phyloP scores from a whole-genome alignment of 1,140 invertebrate genomes.

The Rhyzopertha dominica region DNA sequence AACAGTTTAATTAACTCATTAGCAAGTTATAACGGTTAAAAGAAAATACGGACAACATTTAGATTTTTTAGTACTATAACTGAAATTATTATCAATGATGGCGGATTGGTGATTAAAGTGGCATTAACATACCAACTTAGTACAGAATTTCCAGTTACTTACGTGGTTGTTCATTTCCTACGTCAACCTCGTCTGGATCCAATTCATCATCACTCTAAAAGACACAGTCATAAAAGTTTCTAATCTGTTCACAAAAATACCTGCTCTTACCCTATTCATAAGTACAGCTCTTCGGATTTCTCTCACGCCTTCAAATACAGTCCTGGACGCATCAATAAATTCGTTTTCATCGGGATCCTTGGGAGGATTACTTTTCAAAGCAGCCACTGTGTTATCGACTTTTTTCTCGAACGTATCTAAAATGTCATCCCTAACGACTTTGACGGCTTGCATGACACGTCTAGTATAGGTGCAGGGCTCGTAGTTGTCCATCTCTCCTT shows the following conservation, averaged over 20 bases:
- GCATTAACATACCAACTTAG: too few relatives aligned
- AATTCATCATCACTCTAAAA: conserved; percentile 72
- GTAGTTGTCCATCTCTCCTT: conserved; percentile 95
- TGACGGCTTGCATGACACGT: conserved; percentile 85
- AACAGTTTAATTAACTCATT: too few relatives aligned
- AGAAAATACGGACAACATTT: too few relatives aligned
- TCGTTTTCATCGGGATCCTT: conserved; percentile 92
- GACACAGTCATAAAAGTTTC: conserved; percentile 19
- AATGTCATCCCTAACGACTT: conserved; percentile 84
- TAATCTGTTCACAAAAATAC: conserved; percentile 1
- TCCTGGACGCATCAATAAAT: conserved; percentile 90
- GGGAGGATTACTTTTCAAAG: conserved; percentile 68
- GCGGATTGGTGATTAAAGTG: too few relatives aligned
- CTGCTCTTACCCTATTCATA: conserved; percentile 77
- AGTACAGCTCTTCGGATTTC: conserved; percentile 92
- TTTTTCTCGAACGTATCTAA: conserved; percentile 93
- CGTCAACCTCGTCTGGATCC: conserved; percentile 75
- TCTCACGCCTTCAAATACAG: conserved; percentile 92
- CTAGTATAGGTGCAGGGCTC: conserved; percentile 91
- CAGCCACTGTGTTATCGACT: conserved; percentile 81
- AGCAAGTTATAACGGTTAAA: too few relatives aligned
- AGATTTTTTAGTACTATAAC: too few relatives aligned
- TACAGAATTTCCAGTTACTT: too few relatives aligned
- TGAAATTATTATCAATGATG: too few relatives aligned
- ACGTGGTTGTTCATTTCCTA: too few relatives aligned